A percentile compares a stretch with the other conserved stretches of the same genome.
Conservation (phyloP, 2,888 invertebrate species). For the Lasioglossum marginatum region DNA sequence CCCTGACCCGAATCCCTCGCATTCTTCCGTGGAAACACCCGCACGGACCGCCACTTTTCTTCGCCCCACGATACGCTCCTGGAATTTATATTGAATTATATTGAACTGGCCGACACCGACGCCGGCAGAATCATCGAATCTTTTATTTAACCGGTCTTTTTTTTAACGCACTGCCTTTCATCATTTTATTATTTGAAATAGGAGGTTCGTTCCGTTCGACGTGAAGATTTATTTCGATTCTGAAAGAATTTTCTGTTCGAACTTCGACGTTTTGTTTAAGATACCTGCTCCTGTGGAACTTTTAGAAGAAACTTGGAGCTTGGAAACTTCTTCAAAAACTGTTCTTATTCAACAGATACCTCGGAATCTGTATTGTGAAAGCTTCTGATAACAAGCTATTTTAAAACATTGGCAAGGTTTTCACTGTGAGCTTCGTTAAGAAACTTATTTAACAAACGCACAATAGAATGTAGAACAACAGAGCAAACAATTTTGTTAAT, state of each 20-base stretch:
- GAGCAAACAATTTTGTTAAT: neutral
- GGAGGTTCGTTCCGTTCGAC: neutral
- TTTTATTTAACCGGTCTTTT: neutral
- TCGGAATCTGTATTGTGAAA: neutral
- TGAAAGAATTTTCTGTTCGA: neutral
- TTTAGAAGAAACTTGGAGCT: neutral
- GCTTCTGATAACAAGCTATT: neutral
- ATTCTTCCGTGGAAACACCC: conserved; percentile 38
- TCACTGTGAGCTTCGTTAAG: too few relatives aligned
- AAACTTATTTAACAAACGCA: too few relatives aligned
- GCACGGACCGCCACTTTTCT: neutral
- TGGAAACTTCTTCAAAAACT: neutral
- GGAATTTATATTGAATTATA: conserved; percentile 48
- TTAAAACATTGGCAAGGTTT: neutral
- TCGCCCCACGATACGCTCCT: neutral
- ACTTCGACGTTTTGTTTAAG: neutral
- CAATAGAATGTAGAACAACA: neutral
- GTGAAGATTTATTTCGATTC: neutral
- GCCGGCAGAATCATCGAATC: conserved; percentile 12
- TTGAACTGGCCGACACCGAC: conserved; percentile 1
- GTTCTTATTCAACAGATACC: neutral
- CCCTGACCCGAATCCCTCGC: conserved; percentile 43
- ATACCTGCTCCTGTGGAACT: neutral
- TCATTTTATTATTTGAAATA: neutral
- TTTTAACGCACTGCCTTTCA: neutral